A percentile compares a stretch with the other conserved stretches of the same genome.
Conservation (phyloP, 2,888 invertebrate species). For the Drosophila buzzatii region DNA sequence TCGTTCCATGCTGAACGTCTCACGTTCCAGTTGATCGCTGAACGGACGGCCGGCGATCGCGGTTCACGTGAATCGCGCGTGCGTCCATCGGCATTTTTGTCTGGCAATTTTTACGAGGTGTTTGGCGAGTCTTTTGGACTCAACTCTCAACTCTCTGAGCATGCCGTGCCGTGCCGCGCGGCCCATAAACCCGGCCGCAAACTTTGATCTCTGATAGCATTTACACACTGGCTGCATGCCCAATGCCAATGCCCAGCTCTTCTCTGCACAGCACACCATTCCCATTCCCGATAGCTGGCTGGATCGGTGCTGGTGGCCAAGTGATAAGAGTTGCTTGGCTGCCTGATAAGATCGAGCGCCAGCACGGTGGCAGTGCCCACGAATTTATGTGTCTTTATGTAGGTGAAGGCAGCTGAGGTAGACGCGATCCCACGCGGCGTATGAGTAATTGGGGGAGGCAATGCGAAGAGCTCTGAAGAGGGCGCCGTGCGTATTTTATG, state of each 20-base stretch:
- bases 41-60: constrained; percentile 3
- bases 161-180: background rate
- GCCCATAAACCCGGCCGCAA: constrained; percentile 33
- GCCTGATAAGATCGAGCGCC: constrained; percentile 6
- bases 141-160: background rate
- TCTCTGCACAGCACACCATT: constrained; percentile 1
- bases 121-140: constrained; percentile 12
- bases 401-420: constrained; percentile 33
- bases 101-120: constrained; percentile 43
- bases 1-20: background rate
- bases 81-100: constrained; percentile 41
- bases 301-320: constrained; percentile 11
- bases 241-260: background rate
- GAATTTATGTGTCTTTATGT: constrained; percentile 1
- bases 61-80: constrained; percentile 71
- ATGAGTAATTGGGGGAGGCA: constrained; percentile 45
- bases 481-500: constrained; percentile 12
- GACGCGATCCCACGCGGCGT: constrained; percentile 35
- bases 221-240: constrained; percentile 1
- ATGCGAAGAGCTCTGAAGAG: constrained; percentile 6
- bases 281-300: background rate
- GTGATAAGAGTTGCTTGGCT: background rate
- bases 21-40: constrained; percentile 18
- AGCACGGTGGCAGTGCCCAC: background rate
- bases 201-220: constrained; percentile 47